Base-by-base conservation (phyloP, 2,888 invertebrate species). In the Diaprepes abbreviatus region DNA sequence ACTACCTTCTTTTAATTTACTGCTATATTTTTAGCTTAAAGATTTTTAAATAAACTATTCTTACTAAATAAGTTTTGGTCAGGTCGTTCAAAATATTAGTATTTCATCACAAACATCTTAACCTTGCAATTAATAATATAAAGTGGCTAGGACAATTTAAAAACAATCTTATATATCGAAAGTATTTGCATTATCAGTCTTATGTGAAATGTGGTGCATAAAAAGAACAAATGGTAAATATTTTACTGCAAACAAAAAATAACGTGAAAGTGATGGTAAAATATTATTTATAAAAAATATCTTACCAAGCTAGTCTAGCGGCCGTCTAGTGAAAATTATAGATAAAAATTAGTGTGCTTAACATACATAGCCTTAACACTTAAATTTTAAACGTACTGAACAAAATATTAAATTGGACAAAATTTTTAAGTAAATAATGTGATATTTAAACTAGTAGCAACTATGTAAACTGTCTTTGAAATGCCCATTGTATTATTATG, bases 281-380 rank as follows among this genome's bases (percentile, higher is more conserved):
- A 55, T 57, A 45, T 65, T 65, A 65, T 75, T 78, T 77, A 71
- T 78, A 77, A 82, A 79, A 80, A 78, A 80, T 75, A 81, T 84
- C 84, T 84, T 84, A 84, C 84, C 84, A 84, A 84, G 83, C 84
- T 81, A 84, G 79, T 83, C 84, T 84, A 83, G 82, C 83, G 80
- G 84, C 84, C 79, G 84, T 79, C 84, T 84, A 83, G 77, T 80
- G 79, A 82, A 84, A 83, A 83, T 82, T 79, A 79, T 73, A 80
- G 66, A 79, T 75, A 77, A 75, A 76, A 78, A 79, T 81, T 82
- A 82, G 81, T 82, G 81, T 76, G 75, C 73, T 54, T 35, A 19
- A 55, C 21, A 55, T 55, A 43, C 16, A 19, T 16, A 43, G 10
- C 58, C 28, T 17, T 16, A 33, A 35, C 16, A 31, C 6, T n/a